A percentile compares a stretch with the other conserved stretches of the same genome.
Conservation (phyloP, 2,888 invertebrate genomes). For the Dicyrtoma fusca region DNA sequence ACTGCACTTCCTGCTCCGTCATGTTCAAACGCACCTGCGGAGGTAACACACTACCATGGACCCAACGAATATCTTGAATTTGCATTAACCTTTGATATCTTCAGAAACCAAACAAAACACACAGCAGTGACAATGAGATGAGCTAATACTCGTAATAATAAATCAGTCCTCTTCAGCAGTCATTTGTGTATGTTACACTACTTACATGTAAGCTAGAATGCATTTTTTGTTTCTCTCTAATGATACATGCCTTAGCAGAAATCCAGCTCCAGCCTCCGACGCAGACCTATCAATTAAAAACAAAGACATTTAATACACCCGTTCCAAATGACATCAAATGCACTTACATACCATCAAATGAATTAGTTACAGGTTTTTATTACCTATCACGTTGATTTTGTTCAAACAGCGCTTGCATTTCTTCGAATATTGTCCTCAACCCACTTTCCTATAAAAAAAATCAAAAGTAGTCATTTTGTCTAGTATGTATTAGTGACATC, state of each 20-base stretch:
- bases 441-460: slow-evolving; percentile 71
- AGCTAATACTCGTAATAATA: not conserved
- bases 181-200: slow-evolving; percentile 5
- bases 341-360: too few relatives aligned
- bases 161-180: not conserved
- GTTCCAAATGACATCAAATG: slow-evolving; percentile 18
- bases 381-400: slow-evolving; percentile 80
- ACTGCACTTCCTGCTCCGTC: slow-evolving; percentile 79
- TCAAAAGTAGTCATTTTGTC: too few relatives aligned
- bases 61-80: slow-evolving; percentile 89
- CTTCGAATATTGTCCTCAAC: slow-evolving; percentile 80
- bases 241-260: slow-evolving; percentile 82
- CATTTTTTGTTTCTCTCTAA: slow-evolving; percentile 88
- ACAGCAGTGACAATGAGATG: slow-evolving; percentile 18
- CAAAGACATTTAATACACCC: slow-evolving; percentile 57
- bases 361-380: too few relatives aligned
- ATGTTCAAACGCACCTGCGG: slow-evolving; percentile 78
- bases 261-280: slow-evolving; percentile 66
- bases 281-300: slow-evolving; percentile 57
- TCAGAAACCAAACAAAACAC: slow-evolving; percentile 32
- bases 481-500: not conserved
- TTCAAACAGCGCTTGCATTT: slow-evolving; percentile 80
- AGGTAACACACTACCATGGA: slow-evolving; percentile 90
- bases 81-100: slow-evolving; percentile 77
- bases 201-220: slow-evolving; percentile 73